Percentiles rank a stretch among this genome's conserved stretches.
Conservation (phyloP, 2,113 vertebrate species). For the Irena cyanogastra region DNA sequence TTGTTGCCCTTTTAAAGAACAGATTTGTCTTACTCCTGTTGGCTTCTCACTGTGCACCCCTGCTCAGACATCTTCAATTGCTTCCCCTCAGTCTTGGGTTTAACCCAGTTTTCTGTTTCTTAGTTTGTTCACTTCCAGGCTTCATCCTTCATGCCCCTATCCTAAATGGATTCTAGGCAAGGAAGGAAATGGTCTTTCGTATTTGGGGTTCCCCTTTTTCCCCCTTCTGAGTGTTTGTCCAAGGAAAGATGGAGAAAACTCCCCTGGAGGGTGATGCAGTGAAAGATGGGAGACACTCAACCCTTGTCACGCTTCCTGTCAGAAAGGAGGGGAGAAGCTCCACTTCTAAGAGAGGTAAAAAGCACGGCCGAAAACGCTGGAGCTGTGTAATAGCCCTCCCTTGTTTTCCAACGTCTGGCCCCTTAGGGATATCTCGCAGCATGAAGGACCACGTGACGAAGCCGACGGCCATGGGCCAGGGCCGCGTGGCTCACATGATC, state of each 20-base stretch:
- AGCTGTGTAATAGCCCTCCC: constrained; percentile 47
- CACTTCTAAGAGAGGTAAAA: not conserved
- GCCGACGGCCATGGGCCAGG: constrained; percentile 93
- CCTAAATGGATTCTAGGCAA: constrained; percentile 32
- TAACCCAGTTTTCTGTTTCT: constrained; percentile 2
- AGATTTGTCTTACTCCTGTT: not conserved
- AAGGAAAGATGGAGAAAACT: not conserved
- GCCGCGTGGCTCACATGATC: constrained; percentile 96
- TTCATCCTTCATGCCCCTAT: not conserved
- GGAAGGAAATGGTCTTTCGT: constrained; percentile 3
- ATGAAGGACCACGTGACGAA: constrained; percentile 99
- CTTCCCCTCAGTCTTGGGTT: constrained; percentile 10
- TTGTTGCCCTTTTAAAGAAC: not conserved
- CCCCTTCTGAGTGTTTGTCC: not conserved
- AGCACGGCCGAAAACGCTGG: not conserved
- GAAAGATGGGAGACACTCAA: not conserved
- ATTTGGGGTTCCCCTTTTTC: not conserved
- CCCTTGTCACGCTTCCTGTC: not conserved
- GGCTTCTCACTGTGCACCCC: not conserved
- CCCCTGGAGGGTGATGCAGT: not conserved
- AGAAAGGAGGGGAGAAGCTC: not conserved
- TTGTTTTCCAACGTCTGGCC: constrained; percentile 61
- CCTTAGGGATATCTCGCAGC: constrained; percentile 85
- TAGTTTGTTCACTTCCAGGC: constrained; percentile 4
- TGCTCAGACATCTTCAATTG: not conserved